Conservation (phyloP, 2,797 vertebrate species). For the Philypnodon macrostomus region DNA sequence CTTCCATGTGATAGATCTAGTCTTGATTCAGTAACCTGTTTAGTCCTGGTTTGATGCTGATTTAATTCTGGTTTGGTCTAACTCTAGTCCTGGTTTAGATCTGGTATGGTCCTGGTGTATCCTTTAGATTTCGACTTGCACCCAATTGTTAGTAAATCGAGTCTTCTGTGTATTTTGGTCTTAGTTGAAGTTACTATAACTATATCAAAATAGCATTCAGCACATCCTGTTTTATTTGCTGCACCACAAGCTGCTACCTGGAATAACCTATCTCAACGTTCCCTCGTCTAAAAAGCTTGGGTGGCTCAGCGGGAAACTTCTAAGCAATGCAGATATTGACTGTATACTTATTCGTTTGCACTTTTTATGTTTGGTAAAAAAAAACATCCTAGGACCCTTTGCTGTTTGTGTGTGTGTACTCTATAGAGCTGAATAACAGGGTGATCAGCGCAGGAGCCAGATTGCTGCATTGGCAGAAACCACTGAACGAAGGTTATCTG, state of each 20-base stretch:
- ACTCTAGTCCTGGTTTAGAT: too few relatives aligned
- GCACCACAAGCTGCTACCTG: neutral
- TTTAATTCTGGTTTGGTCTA: too few relatives aligned
- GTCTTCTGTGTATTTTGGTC: too few relatives aligned
- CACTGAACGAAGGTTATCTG: slow-evolving; percentile 62
- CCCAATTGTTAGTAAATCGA: too few relatives aligned
- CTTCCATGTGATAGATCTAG: too few relatives aligned
- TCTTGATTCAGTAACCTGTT: too few relatives aligned
- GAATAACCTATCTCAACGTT: neutral
- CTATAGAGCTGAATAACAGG: slow-evolving; percentile 57
- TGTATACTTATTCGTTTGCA: slow-evolving; percentile 31
- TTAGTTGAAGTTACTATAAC: too few relatives aligned
- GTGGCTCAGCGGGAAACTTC: slow-evolving; percentile 7
- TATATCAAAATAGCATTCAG: too few relatives aligned
- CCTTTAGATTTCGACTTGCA: too few relatives aligned
- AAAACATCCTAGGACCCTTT: slow-evolving; percentile 36
- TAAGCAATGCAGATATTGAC: slow-evolving; percentile 16
- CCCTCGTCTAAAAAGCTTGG: neutral
- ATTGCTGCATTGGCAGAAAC: slow-evolving; percentile 75
- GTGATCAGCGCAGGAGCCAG: slow-evolving; percentile 70
- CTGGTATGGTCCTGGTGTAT: too few relatives aligned
- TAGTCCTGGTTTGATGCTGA: too few relatives aligned
- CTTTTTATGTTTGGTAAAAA: slow-evolving; percentile 42
- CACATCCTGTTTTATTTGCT: too few relatives aligned
- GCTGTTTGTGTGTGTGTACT: slow-evolving; percentile 20